Evolutionary conservation across 2,888 invertebrate genomes (phyloP), one percentile per base, ranked within the genome.

Genomic region (Nemotelus pantherinus): DNA sequence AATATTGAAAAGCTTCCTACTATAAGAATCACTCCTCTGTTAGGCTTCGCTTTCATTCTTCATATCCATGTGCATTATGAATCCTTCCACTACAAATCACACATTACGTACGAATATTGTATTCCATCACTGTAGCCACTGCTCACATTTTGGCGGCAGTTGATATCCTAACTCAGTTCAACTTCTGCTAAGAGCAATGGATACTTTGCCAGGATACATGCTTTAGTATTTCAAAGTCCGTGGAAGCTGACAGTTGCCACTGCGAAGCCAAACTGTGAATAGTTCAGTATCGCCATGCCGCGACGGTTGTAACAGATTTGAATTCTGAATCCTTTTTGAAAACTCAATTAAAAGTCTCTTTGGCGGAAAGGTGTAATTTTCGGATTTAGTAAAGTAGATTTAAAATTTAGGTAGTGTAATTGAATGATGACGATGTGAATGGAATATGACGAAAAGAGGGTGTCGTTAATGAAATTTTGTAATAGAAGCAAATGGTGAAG

Each of bases 61-160:
- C n/a, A n/a, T n/a, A n/a, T n/a, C n/a, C n/a, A n/a, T n/a, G n/a
- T n/a, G n/a, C n/a, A n/a, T n/a, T n/a, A 25, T 25, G 25, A 25
- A 25, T 1, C 25, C 25, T 25, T 25, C 25, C 25, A 25, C 25
- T 25, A 1, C 25, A 1, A 25, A 25, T 25, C 0, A 25, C 1
- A 25, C 25, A 25, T 25, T 25, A 25, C 25, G 25, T 25, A 25
- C 25, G 25, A 25, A 50, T 68, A 72, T 48, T 72, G 6, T 44
- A 58, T 41, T 43, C 47, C 10, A 2, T 25, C 39, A 72, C 58
- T 72, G 72, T 72, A 58, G 47, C 10, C 4, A n/a, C 10, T 3
- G 10, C 55, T 43, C 70, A 70, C 72, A 47, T 72, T 72, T 72
- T 58, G 58, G 72, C 72, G 72, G 58, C 72, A 72, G 45, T 25